phyloP scores from a whole-genome alignment of 2,797 vertebrate species.

The Dromococcyx pavoninus region DNA sequence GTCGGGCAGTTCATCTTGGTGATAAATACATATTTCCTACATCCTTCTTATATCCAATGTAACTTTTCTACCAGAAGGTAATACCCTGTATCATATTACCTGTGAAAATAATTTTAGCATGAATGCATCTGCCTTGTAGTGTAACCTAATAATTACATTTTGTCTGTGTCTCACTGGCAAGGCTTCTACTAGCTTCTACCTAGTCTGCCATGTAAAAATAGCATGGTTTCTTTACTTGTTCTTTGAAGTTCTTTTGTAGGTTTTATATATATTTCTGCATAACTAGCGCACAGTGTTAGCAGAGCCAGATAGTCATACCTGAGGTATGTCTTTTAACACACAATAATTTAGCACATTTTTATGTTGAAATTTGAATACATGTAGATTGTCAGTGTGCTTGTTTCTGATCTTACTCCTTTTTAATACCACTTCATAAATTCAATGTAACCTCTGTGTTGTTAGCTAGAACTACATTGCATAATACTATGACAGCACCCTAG shows the following conservation, averaged over 20 bases:
- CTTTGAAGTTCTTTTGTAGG: neutral
- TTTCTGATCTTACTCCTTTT: neutral
- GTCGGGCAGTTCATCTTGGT: neutral
- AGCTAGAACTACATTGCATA: neutral
- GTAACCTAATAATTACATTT: neutral
- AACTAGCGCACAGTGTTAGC: neutral
- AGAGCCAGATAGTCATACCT: neutral
- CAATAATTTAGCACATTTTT: neutral
- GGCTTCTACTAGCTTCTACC: neutral
- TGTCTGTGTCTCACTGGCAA: neutral
- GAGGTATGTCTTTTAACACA: neutral
- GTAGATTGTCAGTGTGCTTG: fast-evolving
- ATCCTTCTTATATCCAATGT: neutral
- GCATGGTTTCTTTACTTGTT: neutral
- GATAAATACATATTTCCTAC: neutral
- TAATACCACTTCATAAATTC: neutral
- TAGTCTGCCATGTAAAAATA: neutral
- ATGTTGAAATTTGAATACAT: neutral
- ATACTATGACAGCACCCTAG: neutral
- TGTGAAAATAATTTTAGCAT: neutral
- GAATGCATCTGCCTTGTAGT: neutral
- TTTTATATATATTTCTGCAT: neutral
- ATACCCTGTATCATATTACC: neutral
- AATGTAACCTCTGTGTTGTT: neutral
- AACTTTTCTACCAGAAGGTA: neutral